Evolutionary conservation across 2,888 invertebrate species (phyloP).

Genomic region (Campaea margaritaria): DNA sequence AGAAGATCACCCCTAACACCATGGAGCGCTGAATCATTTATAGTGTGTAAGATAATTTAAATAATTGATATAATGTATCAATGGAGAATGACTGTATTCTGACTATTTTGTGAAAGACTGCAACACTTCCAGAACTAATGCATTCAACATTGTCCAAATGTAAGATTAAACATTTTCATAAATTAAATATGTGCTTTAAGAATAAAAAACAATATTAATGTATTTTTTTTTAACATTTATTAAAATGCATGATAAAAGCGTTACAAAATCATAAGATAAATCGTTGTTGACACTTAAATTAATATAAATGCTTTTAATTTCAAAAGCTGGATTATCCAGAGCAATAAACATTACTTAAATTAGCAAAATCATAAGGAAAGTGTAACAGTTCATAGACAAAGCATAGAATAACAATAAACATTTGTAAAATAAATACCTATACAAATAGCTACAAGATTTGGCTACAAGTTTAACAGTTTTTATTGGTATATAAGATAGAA

Average conservation of each 20-base stretch:
- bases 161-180: slow-evolving; percentile 38
- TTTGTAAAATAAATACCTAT: slow-evolving; percentile 33
- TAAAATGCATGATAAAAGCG: slow-evolving; percentile 34
- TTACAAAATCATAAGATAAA: slow-evolving; percentile 35
- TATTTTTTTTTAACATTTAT: slow-evolving; percentile 31
- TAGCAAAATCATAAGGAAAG: slow-evolving; percentile 10
- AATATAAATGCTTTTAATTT: slow-evolving; percentile 39
- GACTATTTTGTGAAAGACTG: slow-evolving; percentile 63
- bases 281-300: slow-evolving; percentile 21
- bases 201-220: slow-evolving; percentile 20
- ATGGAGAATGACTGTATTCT: slow-evolving; percentile 43
- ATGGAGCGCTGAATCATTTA: slow-evolving; percentile 73
- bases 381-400: slow-evolving; percentile 24
- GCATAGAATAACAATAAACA: slow-evolving; percentile 30
- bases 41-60: slow-evolving; percentile 33
- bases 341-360: slow-evolving; percentile 7
- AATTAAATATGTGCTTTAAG: slow-evolving; percentile 18
- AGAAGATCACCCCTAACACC: slow-evolving; percentile 89
- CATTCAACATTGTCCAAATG: slow-evolving; percentile 45
- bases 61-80: slow-evolving; percentile 41
- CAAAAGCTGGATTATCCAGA: slow-evolving; percentile 26
- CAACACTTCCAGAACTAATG: slow-evolving; percentile 25
- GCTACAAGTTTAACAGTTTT: slow-evolving; percentile 29
- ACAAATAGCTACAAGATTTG: slow-evolving; percentile 26
- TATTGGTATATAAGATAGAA: slow-evolving; percentile 15